Conservation (phyloP, 2,113 vertebrate genomes). For the Vulpes lagopus region DNA sequence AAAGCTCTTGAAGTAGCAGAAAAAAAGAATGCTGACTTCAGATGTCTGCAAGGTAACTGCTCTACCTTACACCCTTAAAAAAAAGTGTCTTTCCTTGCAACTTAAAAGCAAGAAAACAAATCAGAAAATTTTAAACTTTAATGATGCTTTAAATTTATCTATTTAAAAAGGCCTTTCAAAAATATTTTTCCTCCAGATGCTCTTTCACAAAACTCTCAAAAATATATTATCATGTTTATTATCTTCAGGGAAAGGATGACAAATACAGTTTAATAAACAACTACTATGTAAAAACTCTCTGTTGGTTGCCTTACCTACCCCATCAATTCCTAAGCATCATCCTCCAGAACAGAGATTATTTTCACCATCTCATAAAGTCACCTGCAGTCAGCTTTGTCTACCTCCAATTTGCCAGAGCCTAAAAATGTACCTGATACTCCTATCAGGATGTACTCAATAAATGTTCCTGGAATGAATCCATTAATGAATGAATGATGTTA, state of each 20-base stretch:
- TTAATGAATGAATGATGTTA: background rate
- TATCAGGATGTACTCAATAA: background rate
- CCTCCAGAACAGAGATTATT: background rate
- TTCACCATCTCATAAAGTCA: background rate
- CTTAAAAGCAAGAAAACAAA: constrained; percentile 39
- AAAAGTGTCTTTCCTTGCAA: background rate
- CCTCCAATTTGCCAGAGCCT: background rate
- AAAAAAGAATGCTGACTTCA: background rate
- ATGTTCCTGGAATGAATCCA: background rate
- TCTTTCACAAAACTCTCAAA: constrained; percentile 23
- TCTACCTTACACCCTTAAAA: background rate
- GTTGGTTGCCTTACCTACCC: background rate
- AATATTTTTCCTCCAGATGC: background rate
- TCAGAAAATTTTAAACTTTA: constrained; percentile 22
- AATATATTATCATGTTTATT: background rate
- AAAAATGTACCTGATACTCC: background rate
- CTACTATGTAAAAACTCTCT: background rate
- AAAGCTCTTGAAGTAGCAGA: background rate
- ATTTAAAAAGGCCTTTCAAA: constrained; percentile 43
- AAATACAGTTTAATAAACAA: constrained; percentile 11
- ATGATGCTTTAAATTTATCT: background rate
- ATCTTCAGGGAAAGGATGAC: background rate
- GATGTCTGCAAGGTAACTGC: background rate
- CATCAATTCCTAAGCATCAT: background rate
- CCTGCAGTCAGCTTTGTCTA: background rate